A percentile compares a stretch with the other conserved stretches of the same genome.
These are phyloP conservation scores for Willisornis vidua DNA, from an alignment of 2,113 vertebrate species.

Conservation along the genomic window DNA sequence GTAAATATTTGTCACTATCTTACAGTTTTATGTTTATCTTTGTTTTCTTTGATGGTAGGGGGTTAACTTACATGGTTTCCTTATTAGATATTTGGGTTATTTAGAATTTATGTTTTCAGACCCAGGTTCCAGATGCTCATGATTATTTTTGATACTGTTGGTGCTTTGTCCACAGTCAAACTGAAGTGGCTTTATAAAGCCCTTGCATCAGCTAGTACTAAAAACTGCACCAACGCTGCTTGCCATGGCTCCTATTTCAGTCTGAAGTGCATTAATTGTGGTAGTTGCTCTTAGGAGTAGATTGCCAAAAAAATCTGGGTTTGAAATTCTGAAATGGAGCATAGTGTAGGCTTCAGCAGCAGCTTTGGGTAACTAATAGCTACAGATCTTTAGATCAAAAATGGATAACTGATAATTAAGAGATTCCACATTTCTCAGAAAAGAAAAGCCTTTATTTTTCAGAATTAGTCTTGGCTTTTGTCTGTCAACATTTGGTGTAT, in stretches of 20 bases:
- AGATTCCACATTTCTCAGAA: background rate
- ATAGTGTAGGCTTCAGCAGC: background rate
- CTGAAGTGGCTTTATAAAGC: background rate
- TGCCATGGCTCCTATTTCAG: rapidly evolving
- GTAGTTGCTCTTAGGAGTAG: background rate
- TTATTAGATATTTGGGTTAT: background rate
- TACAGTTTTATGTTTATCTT: background rate
- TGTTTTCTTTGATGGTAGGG: background rate
- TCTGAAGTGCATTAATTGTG: background rate
- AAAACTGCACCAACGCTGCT: background rate
- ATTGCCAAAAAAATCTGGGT: background rate
- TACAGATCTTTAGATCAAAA: background rate
- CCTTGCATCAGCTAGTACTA: background rate
- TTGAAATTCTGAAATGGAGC: background rate
- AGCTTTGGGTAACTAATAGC: background rate
- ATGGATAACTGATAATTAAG: background rate
- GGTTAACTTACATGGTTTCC: background rate
- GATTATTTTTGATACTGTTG: background rate
- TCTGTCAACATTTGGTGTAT: background rate
- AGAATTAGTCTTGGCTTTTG: background rate
- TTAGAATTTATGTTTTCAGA: background rate
- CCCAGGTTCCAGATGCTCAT: background rate
- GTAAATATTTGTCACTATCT: background rate
- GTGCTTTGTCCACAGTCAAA: background rate
- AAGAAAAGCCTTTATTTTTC: background rate